Evolutionary conservation across 2,113 vertebrate genomes (phyloP), one percentile per base, ranked within the genome.

Genomic region (Laticauda colubrina): DNA sequence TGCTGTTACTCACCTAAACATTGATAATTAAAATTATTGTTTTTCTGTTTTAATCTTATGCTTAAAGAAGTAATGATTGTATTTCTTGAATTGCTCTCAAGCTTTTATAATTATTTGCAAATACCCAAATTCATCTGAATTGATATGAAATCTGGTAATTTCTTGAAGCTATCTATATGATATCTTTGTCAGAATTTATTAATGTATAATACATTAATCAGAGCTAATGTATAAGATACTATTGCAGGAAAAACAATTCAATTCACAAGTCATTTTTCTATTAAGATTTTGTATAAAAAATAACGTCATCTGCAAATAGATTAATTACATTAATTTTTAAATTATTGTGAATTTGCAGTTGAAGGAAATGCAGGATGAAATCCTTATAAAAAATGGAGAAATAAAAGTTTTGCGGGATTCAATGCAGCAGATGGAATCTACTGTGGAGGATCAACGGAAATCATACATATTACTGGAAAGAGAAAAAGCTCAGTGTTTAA

Each of bases 371-470:
- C 98, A 99, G 95, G 98, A 99, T 91, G 97, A 99, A 96, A 97
- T 99, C 39, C 95, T 99, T 93, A 93, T 97, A 97, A 99, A 98
- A 97, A 99, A 98, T 85, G 99, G 99, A 55, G 99, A 99, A 97
- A 99, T 99, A 95, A 98, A 98, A 93, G 97, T 99, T 64, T 95
- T 99, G 90, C 98, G 99, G 45, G 99, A 99, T 96, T 98, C 98
- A 0, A 97, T 99, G 94, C 98, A 96, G 94, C 97, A 98, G 91
- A 98, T 98, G 96, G 98, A 98, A 93, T 96, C 92, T 88, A 95
- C 98, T 94, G 95, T 98, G 91, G 99, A 99, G 90, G 96, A 98
- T 64, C 98, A 98, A 96, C 98, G 96, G 85, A 98, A 97, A 95
- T 97, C 97, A 6, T 97, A 98, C 81, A 26, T 97, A 29, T 94